Conservation (phyloP, 2,113 vertebrate genomes). For the Limanda limanda region DNA sequence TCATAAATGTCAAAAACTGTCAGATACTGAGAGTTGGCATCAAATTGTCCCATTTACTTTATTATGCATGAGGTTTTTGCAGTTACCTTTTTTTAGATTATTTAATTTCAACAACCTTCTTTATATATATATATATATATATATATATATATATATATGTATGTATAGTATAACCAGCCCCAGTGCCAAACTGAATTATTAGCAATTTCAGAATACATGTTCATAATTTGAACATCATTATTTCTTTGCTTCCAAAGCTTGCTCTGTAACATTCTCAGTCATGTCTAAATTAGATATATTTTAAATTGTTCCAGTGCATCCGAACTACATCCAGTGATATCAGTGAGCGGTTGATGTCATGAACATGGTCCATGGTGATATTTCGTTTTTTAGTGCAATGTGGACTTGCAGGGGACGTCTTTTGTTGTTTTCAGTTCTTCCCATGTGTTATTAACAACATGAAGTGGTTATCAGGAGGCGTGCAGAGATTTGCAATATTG, state of each 20-base stretch:
- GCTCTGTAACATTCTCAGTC: background rate
- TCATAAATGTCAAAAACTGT: background rate
- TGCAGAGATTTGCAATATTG: conserved; percentile 25
- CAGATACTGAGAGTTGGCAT: background rate
- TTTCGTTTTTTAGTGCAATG: conserved; percentile 50
- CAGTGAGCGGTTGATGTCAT: conserved; percentile 11
- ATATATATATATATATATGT: no score
- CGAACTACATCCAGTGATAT: conserved; percentile 3
- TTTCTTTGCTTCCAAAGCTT: background rate
- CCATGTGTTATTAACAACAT: conserved; percentile 35
- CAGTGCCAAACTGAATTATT: no score
- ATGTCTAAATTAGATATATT: background rate
- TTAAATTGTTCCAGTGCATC: background rate
- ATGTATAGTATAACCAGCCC: no score
- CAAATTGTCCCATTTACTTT: background rate
- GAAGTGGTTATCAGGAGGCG: conserved; percentile 7
- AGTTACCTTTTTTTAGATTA: background rate
- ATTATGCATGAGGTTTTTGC: no score
- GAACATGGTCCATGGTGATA: conserved; percentile 44
- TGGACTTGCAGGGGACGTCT: conserved; percentile 33
- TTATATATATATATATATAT: background rate
- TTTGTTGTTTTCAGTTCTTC: conserved; percentile 27
- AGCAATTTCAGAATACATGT: background rate
- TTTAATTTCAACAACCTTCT: background rate
- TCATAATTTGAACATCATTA: background rate